Percentiles rank a stretch among this genome's conserved stretches.
phyloP scores from a whole-genome alignment of 2,797 vertebrate genomes.

The Iguana delicatissima region DNA sequence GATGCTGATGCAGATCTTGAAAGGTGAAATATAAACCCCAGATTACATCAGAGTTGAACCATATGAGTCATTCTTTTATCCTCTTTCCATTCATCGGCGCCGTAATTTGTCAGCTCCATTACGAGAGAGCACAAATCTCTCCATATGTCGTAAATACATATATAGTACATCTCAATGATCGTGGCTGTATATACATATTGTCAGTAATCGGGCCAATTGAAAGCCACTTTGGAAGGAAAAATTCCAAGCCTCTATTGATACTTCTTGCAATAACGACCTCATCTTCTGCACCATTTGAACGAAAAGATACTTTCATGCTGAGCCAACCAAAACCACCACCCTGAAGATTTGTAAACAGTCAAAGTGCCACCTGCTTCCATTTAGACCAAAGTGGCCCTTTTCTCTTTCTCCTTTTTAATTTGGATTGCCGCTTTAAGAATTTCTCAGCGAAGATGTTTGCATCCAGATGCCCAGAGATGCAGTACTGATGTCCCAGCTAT shows the following conservation, averaged over 20 bases:
- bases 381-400: slow-evolving; percentile 45
- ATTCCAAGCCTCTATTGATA: slow-evolving; percentile 49
- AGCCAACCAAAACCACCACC: slow-evolving; percentile 50
- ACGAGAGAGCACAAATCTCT: slow-evolving; percentile 44
- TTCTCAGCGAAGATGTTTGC: slow-evolving; percentile 51
- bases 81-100: slow-evolving; percentile 42
- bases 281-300: slow-evolving; percentile 25
- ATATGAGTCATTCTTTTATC: slow-evolving; percentile 58
- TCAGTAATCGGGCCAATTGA: slow-evolving; percentile 57
- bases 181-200: slow-evolving; percentile 35
- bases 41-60: slow-evolving; percentile 62
- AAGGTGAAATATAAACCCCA: slow-evolving; percentile 66
- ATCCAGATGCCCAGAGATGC: slow-evolving; percentile 40
- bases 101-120: slow-evolving; percentile 28
- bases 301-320: slow-evolving; percentile 65
- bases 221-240: slow-evolving; percentile 61
- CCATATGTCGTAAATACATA: slow-evolving; percentile 46
- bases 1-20: slow-evolving; percentile 53
- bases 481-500: slow-evolving; percentile 38
- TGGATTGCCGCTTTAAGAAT: slow-evolving; percentile 50
- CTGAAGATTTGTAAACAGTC: slow-evolving; percentile 43
- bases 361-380: slow-evolving; percentile 63
- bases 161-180: slow-evolving; percentile 51
- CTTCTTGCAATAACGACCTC: slow-evolving; percentile 56
- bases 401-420: slow-evolving; percentile 48